Evolutionary conservation across 2,113 vertebrate genomes (phyloP).

Genomic region (Murina feae): DNA sequence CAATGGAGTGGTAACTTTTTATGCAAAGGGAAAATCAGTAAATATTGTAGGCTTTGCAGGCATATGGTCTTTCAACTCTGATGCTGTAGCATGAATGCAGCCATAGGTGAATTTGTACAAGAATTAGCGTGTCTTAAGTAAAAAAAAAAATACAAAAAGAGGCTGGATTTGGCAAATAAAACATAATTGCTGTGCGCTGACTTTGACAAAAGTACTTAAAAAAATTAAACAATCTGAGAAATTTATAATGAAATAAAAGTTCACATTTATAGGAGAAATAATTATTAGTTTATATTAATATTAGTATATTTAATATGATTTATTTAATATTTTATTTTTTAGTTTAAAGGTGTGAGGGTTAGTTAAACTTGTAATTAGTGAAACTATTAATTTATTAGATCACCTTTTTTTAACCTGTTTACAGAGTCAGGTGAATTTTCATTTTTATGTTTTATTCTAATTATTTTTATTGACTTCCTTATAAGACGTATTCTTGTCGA

Average conservation of each 20-base stretch:
- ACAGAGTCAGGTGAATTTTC: neutral
- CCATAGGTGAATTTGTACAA: neutral
- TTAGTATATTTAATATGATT: neutral
- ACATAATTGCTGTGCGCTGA: neutral
- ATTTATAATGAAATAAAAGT: neutral
- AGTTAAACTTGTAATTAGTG: neutral
- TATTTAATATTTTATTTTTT: neutral
- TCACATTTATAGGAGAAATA: neutral
- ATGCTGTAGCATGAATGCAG: neutral
- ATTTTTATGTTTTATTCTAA: neutral
- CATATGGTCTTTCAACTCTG: neutral
- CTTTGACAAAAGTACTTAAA: constrained; percentile 13
- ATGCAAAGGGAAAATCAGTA: neutral
- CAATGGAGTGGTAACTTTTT: neutral
- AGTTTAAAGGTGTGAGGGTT: neutral
- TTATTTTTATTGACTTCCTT: neutral
- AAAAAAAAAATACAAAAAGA: neutral
- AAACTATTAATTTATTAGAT: neutral
- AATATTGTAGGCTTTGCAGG: neutral
- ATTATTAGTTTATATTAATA: neutral
- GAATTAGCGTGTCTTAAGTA: neutral
- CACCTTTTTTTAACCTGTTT: neutral
- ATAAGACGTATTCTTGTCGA: neutral
- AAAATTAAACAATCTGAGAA: neutral
- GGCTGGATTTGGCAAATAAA: neutral